Evolutionary conservation across 2,797 vertebrate species (phyloP).

Genomic region (Mastacembelus armatus): DNA sequence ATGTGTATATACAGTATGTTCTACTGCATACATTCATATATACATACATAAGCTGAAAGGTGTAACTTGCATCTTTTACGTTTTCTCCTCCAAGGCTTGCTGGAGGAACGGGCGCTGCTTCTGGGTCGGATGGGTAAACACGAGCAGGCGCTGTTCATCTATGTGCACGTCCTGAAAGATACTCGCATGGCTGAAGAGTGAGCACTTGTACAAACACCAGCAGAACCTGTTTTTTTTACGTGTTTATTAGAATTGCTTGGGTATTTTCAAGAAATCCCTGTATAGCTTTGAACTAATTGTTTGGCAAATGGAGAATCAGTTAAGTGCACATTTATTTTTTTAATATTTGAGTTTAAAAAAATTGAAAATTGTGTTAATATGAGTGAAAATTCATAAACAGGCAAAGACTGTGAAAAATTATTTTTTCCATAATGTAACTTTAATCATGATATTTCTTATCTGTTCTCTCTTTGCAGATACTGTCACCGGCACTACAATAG

Average conservation of each 20-base stretch:
- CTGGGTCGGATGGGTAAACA: slow-evolving; percentile 98
- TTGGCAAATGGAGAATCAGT: too few species aligned
- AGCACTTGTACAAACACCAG: slow-evolving; percentile 53
- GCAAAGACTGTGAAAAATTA: too few species aligned
- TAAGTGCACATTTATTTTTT: too few species aligned
- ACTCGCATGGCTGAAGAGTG: slow-evolving; percentile 96
- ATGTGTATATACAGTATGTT: not conserved
- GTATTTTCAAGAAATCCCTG: too few species aligned
- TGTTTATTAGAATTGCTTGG: too few species aligned
- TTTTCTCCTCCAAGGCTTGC: slow-evolving; percentile 84
- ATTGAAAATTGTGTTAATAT: too few species aligned
- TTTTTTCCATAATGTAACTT: too few species aligned
- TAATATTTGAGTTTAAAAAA: too few species aligned
- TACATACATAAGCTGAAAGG: not conserved
- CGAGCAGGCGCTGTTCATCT: slow-evolving; percentile 98
- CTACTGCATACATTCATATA: slow-evolving; percentile 4
- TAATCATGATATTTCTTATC: not conserved
- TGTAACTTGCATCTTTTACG: slow-evolving; percentile 26
- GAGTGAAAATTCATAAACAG: too few species aligned
- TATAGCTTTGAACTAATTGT: too few species aligned
- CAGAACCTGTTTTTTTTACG: too few species aligned
- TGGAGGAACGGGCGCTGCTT: slow-evolving; percentile 96
- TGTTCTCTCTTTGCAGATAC: slow-evolving; percentile 84
- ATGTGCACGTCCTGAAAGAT: slow-evolving; percentile 95
- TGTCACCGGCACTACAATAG: slow-evolving; percentile 94